These are phyloP conservation scores for Dryas iulia DNA, from an alignment of 1,140 invertebrate genomes.

Conservation along the genomic window DNA sequence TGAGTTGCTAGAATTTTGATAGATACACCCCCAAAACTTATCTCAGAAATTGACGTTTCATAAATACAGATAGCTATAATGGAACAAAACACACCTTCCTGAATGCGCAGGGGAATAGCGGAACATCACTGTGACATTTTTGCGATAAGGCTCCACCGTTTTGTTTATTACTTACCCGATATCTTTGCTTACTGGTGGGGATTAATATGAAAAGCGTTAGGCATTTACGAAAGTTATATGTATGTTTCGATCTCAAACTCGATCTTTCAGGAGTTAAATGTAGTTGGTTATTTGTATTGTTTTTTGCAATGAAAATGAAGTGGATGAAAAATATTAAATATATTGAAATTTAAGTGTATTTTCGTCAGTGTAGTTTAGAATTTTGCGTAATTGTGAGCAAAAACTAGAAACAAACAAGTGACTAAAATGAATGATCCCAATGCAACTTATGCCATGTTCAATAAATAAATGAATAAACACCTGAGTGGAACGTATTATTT, in stretches of 20 bases:
- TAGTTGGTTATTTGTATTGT: neutral
- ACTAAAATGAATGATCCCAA: no score
- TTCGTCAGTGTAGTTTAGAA: no score
- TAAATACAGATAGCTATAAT: slow-evolving; percentile 20
- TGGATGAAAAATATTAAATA: no score
- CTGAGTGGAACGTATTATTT: no score
- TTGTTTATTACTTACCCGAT: slow-evolving; percentile 43
- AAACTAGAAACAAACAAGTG: no score
- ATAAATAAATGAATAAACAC: no score
- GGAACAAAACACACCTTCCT: slow-evolving; percentile 34
- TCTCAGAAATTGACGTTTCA: slow-evolving; percentile 18
- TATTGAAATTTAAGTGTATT: no score
- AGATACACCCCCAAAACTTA: slow-evolving; percentile 15
- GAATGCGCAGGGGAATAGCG: slow-evolving; percentile 37
- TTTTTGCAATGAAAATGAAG: no score
- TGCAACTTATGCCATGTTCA: no score
- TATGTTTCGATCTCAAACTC: neutral
- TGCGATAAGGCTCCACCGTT: slow-evolving; percentile 52
- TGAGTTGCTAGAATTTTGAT: neutral
- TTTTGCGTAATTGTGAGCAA: no score
- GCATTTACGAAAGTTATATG: neutral
- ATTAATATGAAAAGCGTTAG: slow-evolving; percentile 23
- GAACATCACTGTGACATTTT: slow-evolving; percentile 51
- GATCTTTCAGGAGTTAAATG: neutral
- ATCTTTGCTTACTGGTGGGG: slow-evolving; percentile 19